phyloP scores from a whole-genome alignment of 2,888 invertebrate genomes.

The Acutogordius australiensis region DNA sequence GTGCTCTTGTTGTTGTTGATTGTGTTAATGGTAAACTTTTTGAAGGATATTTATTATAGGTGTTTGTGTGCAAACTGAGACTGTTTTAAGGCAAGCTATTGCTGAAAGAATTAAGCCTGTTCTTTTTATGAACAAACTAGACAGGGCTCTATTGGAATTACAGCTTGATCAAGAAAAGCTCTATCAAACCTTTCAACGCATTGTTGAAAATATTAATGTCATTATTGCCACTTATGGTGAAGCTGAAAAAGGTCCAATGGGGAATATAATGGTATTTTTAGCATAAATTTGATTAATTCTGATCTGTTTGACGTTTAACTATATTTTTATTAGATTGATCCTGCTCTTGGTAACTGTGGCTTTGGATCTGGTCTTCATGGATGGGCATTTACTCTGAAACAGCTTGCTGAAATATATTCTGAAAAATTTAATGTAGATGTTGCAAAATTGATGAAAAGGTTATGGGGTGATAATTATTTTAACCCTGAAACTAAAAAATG shows the following conservation, averaged over 20 bases:
- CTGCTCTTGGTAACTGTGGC: conserved; percentile 89
- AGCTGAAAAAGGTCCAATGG: conserved; percentile 76
- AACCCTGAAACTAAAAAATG: conserved; percentile 88
- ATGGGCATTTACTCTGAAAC: conserved; percentile 98
- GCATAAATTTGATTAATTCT: no score
- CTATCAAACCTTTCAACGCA: conserved; percentile 84
- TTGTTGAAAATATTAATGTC: conserved; percentile 96
- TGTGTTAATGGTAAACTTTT: conserved; percentile 68
- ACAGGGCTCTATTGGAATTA: conserved; percentile 81
- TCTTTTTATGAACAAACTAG: conserved; percentile 99
- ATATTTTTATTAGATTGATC: conserved; percentile 39
- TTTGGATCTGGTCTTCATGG: conserved; percentile 98
- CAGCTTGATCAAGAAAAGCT: conserved; percentile 83
- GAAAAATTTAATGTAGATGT: conserved; percentile 92
- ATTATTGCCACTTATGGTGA: conserved; percentile 97
- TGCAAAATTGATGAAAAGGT: conserved; percentile 66
- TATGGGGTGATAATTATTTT: conserved; percentile 98
- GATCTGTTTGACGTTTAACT: not conserved
- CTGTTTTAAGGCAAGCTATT: conserved; percentile 94
- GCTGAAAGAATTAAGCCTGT: conserved; percentile 98
- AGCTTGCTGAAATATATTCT: conserved; percentile 94
- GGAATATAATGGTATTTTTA: conserved; percentile 56
- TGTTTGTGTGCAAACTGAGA: conserved; percentile 98
- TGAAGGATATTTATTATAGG: conserved; percentile 31
- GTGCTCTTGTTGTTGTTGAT: conserved; percentile 94